Percentiles rank a stretch among this genome's conserved stretches.
Conservation (phyloP, 2,888 invertebrate genomes). For the Tipula vernalis region DNA sequence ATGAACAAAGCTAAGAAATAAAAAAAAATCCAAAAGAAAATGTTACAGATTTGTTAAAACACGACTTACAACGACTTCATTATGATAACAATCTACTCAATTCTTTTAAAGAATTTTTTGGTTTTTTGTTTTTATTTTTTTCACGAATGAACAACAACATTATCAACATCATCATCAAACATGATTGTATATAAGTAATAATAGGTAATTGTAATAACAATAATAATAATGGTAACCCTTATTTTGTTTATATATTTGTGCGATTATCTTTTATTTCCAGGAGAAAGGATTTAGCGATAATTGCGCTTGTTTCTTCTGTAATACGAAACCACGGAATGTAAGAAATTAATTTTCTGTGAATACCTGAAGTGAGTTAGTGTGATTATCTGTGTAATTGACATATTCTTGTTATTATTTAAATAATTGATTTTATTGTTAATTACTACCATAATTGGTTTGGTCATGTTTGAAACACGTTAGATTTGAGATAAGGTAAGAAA, state of each 20-base stretch:
- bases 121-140: neutral
- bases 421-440: neutral
- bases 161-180: neutral
- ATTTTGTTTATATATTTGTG: neutral
- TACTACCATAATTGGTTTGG: neutral
- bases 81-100: neutral
- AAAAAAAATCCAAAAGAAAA: neutral
- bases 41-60: conserved; percentile 4
- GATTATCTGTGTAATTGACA: neutral
- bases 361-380: neutral
- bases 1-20: neutral
- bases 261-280: neutral
- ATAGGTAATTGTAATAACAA: neutral
- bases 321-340: neutral
- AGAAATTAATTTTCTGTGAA: neutral
- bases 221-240: neutral
- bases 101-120: neutral
- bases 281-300: neutral
- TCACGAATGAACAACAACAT: neutral
- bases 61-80: conserved; percentile 4
- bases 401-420: neutral
- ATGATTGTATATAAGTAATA: neutral
- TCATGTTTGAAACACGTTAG: neutral
- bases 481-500: no score
- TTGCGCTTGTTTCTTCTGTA: neutral